Evolutionary conservation across 2,113 vertebrate genomes (phyloP).

Genomic region (Notarius quadriscutis): DNA sequence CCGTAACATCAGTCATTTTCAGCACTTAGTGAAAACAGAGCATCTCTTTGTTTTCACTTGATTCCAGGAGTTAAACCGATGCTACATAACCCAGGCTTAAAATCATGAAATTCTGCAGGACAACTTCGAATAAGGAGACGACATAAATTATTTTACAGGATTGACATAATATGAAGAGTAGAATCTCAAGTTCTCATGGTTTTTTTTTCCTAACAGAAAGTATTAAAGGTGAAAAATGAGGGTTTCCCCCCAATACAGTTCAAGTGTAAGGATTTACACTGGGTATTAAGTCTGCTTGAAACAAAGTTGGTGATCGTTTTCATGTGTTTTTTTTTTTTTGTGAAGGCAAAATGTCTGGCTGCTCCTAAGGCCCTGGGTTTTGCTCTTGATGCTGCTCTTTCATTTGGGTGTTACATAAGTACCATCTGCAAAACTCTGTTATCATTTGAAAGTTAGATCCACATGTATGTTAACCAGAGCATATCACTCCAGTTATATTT

Average conservation of each 20-base stretch:
- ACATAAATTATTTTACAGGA: not conserved
- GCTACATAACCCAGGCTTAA: not conserved
- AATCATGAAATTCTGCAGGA: slow-evolving; percentile 14
- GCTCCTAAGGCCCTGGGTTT: not conserved
- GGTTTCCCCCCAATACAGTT: not conserved
- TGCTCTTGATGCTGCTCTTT: not conserved
- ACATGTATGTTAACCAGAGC: slow-evolving; percentile 21
- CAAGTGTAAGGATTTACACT: not conserved
- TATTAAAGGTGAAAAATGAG: not conserved
- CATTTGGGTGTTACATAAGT: not conserved
- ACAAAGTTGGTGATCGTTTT: not conserved
- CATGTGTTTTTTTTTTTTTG: not conserved
- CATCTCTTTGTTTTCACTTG: slow-evolving; percentile 36
- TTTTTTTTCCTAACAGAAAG: not conserved
- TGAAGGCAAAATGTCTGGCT: not conserved
- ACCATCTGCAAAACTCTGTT: not conserved
- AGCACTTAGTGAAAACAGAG: slow-evolving; percentile 52
- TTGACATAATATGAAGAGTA: not conserved
- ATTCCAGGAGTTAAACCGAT: not conserved
- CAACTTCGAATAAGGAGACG: not conserved
- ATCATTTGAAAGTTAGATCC: slow-evolving; percentile 2
- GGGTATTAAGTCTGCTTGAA: not conserved
- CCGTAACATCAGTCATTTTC: slow-evolving; percentile 38
- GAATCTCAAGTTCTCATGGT: not conserved
- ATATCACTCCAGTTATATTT: not conserved